Percentiles rank a stretch among this genome's conserved stretches.
Evolutionary conservation across 2,113 vertebrate genomes (phyloP).

Genomic region (Pachypanchax playfairii): DNA sequence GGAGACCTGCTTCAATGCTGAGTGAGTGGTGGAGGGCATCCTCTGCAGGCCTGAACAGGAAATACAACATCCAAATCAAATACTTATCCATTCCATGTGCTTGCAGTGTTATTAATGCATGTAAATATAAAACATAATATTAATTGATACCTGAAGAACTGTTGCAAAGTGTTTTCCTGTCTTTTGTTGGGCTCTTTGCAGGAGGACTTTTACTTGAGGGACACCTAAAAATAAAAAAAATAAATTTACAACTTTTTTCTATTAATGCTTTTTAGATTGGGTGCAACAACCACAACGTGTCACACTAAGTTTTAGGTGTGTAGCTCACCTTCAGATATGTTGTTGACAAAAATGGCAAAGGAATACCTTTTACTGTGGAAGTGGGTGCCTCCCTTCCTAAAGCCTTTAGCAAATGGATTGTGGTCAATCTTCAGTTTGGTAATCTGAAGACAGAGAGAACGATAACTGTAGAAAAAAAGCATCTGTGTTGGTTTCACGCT

Average conservation of each 20-base stretch:
- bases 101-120: not conserved
- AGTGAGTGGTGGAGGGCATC: constrained; percentile 51
- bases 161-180: constrained; percentile 14
- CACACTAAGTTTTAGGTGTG: no score
- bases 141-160: constrained; percentile 50
- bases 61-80: constrained; percentile 32
- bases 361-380: constrained; percentile 79
- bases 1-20: constrained; percentile 8
- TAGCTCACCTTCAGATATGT: no score
- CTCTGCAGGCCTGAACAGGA: constrained; percentile 65
- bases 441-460: constrained; percentile 71
- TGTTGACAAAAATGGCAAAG: no score
- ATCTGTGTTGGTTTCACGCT: not conserved
- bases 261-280: not conserved
- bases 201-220: constrained; percentile 48
- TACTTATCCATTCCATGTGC: not conserved
- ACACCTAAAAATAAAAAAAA: constrained; percentile 38
- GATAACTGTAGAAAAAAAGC: not conserved
- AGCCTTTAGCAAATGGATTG: constrained; percentile 89
- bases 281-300: no score
- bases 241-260: not conserved
- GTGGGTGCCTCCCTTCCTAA: constrained; percentile 83
- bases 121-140: not conserved
- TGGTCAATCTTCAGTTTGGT: constrained; percentile 91
- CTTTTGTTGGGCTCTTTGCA: constrained; percentile 44